Base-by-base conservation (phyloP, 1,140 invertebrate genomes). In the Lepidurus couesii region DNA sequence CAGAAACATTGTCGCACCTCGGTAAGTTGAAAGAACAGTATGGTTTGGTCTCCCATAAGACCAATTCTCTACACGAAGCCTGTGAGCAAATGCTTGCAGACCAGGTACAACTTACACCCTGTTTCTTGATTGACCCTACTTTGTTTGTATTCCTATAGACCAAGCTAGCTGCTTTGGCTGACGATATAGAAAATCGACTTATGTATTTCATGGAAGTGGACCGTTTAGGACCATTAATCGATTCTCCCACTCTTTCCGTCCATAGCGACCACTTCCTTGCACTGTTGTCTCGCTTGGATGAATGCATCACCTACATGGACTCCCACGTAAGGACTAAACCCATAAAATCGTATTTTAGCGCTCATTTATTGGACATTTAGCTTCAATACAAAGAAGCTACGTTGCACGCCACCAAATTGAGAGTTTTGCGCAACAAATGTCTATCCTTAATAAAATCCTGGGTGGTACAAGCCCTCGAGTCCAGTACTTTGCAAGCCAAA, bases 31-130 rank as follows among this genome's bases (percentile, higher is more conserved):
- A 90, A 73, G 88, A 90, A 78, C 91, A 95, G 83, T 96, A 96
- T 84, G 88, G 91, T 78, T 88, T 92, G 82, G 95, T 97, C 1
- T 94, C 94, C 1, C 90, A 91, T 78, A 97, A 96, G 87, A 97
- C 95, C 2, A 95, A 92, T 84, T 92, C 93, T 5, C 85, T 98
- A 3, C 95, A 97, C 84, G 90, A 90, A 80, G 93, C 93, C 73
- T 97, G 95, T 85, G 94, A 97, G 83, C 91, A 96, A 83, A 85
- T 97, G 10, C 89, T 96, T 53, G 90, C 91, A 5, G 93, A 97
- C 84, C 95, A 98, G 86, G 88, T 89, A 79, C 73, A 45, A 45
- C 24, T 8, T 8, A 73, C 10, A 76, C 75, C 26, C 43, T 1
- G 16, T 76, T 45, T 43, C 26, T 73, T n/a, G 26, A 77, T n/a